A percentile compares a stretch with the other conserved stretches of the same genome.
These are phyloP conservation scores for Riptortus pedestris DNA, from an alignment of 1,140 invertebrate species.

Conservation along the genomic window DNA sequence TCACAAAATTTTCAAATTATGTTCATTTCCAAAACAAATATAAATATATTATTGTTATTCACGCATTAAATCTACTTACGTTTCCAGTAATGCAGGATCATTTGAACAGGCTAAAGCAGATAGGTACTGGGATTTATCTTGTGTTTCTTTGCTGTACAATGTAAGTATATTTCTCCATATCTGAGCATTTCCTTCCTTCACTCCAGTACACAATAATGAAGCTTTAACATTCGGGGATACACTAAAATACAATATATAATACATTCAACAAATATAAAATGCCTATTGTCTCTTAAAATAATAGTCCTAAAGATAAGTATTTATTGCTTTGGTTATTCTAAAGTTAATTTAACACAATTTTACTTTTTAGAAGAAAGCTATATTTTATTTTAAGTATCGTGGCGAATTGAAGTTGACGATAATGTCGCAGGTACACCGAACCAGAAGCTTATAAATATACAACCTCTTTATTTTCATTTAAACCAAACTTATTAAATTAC, in stretches of 20 bases:
- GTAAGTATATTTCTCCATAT: background rate
- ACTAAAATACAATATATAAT: background rate
- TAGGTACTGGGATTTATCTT: background rate
- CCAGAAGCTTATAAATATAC: no score
- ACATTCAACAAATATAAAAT: background rate
- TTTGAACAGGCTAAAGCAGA: background rate
- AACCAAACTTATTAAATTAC: no score
- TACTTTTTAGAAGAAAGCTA: background rate
- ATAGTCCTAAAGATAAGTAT: background rate
- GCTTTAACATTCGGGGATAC: background rate
- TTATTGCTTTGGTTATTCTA: background rate
- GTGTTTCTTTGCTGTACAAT: background rate
- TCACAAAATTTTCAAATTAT: background rate
- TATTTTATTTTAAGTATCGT: no score
- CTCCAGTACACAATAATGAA: background rate
- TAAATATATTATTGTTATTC: background rate
- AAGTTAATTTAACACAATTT: background rate
- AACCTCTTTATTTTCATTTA: no score
- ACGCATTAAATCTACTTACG: no score
- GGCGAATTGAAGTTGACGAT: no score
- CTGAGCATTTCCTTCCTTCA: background rate
- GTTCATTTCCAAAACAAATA: background rate
- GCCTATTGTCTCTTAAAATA: background rate
- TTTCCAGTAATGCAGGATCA: background rate
- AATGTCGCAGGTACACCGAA: no score